Conservation (phyloP, 2,113 vertebrate species). For the Bubo blakistoni region DNA sequence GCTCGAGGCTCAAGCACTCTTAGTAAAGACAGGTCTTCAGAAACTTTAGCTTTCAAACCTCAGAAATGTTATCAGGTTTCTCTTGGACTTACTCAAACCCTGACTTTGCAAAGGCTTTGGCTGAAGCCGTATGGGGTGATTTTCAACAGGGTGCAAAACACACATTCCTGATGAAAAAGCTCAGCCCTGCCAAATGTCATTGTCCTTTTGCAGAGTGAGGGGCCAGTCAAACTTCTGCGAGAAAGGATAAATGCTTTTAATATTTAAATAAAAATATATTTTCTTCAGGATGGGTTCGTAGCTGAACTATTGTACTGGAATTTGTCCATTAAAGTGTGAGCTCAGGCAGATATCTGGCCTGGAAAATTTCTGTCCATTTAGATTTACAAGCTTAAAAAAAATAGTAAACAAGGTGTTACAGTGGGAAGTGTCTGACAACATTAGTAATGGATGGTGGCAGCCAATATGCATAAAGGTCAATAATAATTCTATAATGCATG, state of each 20-base stretch:
- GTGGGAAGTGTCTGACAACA: neutral
- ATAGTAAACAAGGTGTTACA: neutral
- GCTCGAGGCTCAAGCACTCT: neutral
- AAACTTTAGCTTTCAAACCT: neutral
- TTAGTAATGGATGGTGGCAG: neutral
- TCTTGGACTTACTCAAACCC: neutral
- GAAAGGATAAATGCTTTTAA: neutral
- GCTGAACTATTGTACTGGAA: neutral
- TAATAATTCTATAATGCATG: neutral
- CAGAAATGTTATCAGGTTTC: neutral
- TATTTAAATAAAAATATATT: neutral
- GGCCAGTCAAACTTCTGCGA: neutral
- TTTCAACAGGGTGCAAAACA: neutral
- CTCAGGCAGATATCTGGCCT: neutral
- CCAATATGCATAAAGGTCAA: neutral
- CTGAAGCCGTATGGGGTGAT: neutral
- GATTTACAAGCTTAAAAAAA: neutral
- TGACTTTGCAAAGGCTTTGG: neutral
- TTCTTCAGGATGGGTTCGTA: neutral
- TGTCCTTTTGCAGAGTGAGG: neutral
- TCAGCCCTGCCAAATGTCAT: neutral
- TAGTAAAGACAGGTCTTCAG: neutral
- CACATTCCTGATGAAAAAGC: neutral
- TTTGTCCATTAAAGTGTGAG: neutral
- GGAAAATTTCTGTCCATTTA: neutral